Conservation (phyloP, 2,113 vertebrate species). For the Thamnaconus septentrionalis region DNA sequence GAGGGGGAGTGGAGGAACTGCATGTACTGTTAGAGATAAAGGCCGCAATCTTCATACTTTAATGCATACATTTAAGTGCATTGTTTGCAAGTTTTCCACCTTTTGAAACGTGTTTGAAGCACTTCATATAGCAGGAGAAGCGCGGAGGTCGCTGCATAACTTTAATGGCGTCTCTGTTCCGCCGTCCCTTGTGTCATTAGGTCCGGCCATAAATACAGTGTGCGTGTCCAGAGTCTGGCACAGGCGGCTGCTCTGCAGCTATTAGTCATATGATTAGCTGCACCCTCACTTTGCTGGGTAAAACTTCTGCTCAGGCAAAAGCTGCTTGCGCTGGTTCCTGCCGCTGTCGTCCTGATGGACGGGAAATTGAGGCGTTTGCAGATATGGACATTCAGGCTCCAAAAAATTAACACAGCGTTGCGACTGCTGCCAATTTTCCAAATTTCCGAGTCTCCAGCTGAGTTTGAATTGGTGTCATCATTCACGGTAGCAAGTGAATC, state of each 20-base stretch:
- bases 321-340: slow-evolving; percentile 2
- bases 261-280: slow-evolving; percentile 34
- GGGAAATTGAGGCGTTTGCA: too few relatives aligned
- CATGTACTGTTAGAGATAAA: not conserved
- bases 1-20: slow-evolving; percentile 2
- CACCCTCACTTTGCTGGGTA: slow-evolving; percentile 31
- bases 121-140: slow-evolving; percentile 4
- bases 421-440: too few relatives aligned
- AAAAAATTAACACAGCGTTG: too few relatives aligned
- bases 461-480: too few relatives aligned
- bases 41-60: not conserved
- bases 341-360: not conserved
- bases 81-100: not conserved
- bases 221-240: not conserved
- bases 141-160: slow-evolving; percentile 4
- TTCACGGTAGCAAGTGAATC: too few relatives aligned
- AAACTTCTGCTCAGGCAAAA: slow-evolving; percentile 6
- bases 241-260: slow-evolving; percentile 9
- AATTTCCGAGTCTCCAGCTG: too few relatives aligned
- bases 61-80: not conserved
- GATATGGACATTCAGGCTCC: too few relatives aligned
- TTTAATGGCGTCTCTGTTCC: slow-evolving; percentile 24
- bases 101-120: slow-evolving; percentile 16
- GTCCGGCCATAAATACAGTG: slow-evolving; percentile 4
- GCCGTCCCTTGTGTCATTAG: slow-evolving; percentile 9